These are phyloP conservation scores for Acheta domesticus DNA, from an alignment of 2,888 invertebrate species.

Conservation along the genomic window DNA sequence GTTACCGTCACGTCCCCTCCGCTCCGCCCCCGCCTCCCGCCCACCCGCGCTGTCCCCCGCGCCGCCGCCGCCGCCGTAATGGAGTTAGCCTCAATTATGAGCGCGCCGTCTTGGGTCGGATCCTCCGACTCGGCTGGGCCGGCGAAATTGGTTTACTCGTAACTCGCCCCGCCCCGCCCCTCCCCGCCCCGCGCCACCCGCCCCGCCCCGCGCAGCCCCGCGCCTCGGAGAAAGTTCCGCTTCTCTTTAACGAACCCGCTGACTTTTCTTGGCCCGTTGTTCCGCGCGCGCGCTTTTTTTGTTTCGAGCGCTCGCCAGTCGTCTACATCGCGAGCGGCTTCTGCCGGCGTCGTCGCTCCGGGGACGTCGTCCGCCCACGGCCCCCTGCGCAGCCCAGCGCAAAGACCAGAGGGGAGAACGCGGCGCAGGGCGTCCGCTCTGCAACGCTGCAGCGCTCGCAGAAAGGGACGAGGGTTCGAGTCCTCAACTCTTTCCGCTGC, in stretches of 20 bases:
- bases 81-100: conserved; percentile 18
- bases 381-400: too few species aligned
- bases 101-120: not conserved
- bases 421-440: too few species aligned
- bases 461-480: too few species aligned
- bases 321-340: not conserved
- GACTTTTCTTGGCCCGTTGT: not conserved
- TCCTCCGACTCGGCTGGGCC: not conserved
- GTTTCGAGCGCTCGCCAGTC: not conserved
- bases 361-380: not conserved
- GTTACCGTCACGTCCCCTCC: not conserved
- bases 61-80: not conserved
- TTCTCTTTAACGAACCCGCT: conserved; percentile 9
- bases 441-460: too few species aligned
- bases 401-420: too few species aligned
- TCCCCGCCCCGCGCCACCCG: not conserved
- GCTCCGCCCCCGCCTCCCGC: not conserved
- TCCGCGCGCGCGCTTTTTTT: not conserved
- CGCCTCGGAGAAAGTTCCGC: not conserved
- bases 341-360: not conserved
- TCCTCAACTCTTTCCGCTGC: too few species aligned
- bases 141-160: not conserved
- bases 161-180: not conserved
- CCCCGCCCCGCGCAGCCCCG: not conserved
- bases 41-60: not conserved